phyloP scores from a whole-genome alignment of 2,113 vertebrate genomes.

The Rhynchomys soricoides region DNA sequence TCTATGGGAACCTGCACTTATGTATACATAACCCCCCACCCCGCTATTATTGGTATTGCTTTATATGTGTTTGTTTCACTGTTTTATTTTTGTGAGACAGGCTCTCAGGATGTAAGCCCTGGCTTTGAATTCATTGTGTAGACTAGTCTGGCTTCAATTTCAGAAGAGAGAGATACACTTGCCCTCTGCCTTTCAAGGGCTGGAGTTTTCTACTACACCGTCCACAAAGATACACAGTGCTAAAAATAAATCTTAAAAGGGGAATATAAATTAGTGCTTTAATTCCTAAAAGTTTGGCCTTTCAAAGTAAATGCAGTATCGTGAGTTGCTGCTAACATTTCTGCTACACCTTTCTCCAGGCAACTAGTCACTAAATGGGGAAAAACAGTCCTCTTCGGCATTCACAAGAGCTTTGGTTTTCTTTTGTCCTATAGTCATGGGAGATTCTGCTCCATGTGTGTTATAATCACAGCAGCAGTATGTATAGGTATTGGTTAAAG shows the following conservation, averaged over 20 bases:
- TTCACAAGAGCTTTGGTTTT: background rate
- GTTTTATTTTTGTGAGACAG: background rate
- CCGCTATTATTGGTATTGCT: background rate
- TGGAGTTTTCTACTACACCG: background rate
- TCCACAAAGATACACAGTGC: background rate
- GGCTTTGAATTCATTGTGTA: background rate
- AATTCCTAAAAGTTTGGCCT: background rate
- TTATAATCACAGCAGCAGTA: background rate
- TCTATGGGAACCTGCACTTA: background rate
- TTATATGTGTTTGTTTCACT: background rate
- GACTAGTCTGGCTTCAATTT: background rate
- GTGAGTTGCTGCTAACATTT: background rate
- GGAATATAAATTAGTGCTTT: background rate
- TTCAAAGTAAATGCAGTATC: background rate
- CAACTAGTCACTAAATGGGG: background rate
- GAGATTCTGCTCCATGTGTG: background rate
- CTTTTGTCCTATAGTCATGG: background rate
- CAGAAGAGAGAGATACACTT: background rate
- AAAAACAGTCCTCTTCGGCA: background rate
- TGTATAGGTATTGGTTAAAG: background rate
- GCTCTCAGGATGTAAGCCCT: background rate
- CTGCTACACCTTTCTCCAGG: background rate
- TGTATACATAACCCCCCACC: too few relatives aligned
- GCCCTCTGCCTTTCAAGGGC: background rate
- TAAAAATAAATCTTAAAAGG: background rate